Percentiles rank a stretch among this genome's conserved stretches.
phyloP scores from a whole-genome alignment of 35 echinoderm and acorn worm species.

The Heliocidaris erythrogramma region DNA sequence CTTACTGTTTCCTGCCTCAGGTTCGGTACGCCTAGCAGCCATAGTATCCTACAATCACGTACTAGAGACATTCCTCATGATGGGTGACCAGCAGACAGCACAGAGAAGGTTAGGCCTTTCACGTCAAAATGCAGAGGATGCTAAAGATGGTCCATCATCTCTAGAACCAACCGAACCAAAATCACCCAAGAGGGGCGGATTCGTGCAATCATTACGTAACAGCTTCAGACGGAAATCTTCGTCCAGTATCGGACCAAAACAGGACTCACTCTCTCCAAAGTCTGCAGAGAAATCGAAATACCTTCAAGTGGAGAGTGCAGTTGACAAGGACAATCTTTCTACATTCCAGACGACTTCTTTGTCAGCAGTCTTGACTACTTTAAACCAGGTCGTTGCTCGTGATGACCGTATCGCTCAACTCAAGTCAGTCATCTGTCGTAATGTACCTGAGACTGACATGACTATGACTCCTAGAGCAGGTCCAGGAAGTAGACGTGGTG shows the following conservation, averaged over 20 bases:
- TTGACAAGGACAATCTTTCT: conserved; percentile 39
- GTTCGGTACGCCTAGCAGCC: conserved; percentile 31
- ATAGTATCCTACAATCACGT: conserved; percentile 40
- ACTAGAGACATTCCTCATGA: conserved; percentile 37
- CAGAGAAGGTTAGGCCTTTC: conserved; percentile 11
- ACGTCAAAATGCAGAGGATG: conserved; percentile 43
- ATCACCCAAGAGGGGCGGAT: conserved; percentile 41
- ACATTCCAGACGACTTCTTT: conserved; percentile 46
- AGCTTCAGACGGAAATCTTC: conserved; percentile 46
- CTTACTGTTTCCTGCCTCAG: conserved; percentile 34
- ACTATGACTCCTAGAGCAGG: neutral
- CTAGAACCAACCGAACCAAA: conserved; percentile 27
- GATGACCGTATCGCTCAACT: conserved; percentile 42
- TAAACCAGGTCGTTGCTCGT: conserved; percentile 35
- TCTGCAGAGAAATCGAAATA: conserved; percentile 43
- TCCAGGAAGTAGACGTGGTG: conserved; percentile 33
- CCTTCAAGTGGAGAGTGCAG: conserved; percentile 22
- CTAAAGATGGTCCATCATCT: conserved; percentile 23
- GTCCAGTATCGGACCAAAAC: conserved; percentile 29
- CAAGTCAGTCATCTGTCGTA: neutral
- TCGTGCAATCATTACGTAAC: conserved; percentile 45
- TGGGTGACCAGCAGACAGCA: conserved; percentile 38
- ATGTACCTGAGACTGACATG: conserved; percentile 6
- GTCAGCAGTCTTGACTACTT: conserved; percentile 28
- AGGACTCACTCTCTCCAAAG: conserved; percentile 42